These are phyloP conservation scores for Meloidogyne chitwoodi DNA, from an alignment of 1,140 invertebrate species.

Conservation along the genomic window DNA sequence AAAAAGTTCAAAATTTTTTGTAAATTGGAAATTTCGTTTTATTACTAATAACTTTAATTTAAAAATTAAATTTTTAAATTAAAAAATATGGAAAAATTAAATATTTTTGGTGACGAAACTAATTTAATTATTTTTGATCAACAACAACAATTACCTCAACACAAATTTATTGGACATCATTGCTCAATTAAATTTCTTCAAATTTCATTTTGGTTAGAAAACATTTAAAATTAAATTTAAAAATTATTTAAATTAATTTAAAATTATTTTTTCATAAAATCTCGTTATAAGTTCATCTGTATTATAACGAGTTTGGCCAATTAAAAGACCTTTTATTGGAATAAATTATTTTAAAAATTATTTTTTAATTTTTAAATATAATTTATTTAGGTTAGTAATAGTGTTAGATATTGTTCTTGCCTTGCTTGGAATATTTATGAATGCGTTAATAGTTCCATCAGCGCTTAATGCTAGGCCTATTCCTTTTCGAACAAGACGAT, in stretches of 20 bases:
- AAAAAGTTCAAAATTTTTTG: too few species aligned
- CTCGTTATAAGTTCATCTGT: too few species aligned
- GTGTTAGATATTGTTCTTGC: constrained; percentile 20
- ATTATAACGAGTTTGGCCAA: too few species aligned
- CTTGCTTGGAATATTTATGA: constrained; percentile 3
- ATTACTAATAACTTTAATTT: too few species aligned
- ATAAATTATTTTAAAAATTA: too few species aligned
- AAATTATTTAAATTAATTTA: too few species aligned
- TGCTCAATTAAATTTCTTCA: constrained; percentile 3
- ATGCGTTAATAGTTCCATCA: not conserved
- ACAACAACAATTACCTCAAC: too few species aligned
- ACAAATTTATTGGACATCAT: not conserved
- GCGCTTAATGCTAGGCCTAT: constrained; percentile 10
- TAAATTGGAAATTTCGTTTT: too few species aligned
- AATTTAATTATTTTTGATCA: not conserved
- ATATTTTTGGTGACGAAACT: not conserved
- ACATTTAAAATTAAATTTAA: not conserved
- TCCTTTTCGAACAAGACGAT: constrained; percentile 10
- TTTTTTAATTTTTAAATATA: too few species aligned
- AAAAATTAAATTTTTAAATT: too few species aligned
- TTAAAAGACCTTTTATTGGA: too few species aligned
- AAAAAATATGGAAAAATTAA: not conserved
- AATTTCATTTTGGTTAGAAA: constrained; percentile 3
- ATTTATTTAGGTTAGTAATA: not conserved
- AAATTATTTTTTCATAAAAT: too few species aligned